These are phyloP conservation scores for Holacanthella duospinosa DNA, from an alignment of 2,888 invertebrate species.

Conservation along the genomic window DNA sequence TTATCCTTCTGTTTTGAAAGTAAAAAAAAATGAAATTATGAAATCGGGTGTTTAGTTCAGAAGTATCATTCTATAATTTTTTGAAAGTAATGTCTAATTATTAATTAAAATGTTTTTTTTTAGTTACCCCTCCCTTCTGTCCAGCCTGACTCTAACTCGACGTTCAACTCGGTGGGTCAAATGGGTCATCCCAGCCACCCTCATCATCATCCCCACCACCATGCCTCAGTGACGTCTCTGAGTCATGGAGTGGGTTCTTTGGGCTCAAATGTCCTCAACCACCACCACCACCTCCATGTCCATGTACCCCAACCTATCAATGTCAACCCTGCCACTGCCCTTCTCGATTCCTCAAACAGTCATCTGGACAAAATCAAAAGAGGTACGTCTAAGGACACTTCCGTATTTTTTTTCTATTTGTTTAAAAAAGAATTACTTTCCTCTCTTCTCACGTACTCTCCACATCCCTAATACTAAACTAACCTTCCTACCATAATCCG, in stretches of 20 bases:
- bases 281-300: constrained; percentile 12
- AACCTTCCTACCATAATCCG: too few relatives aligned
- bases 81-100: too few relatives aligned
- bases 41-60: too few relatives aligned
- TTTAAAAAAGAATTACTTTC: too few relatives aligned
- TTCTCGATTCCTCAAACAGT: constrained; percentile 6
- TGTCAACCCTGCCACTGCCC: constrained; percentile 4
- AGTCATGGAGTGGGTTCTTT: not conserved
- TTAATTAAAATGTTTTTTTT: not conserved
- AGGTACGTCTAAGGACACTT: constrained; percentile 18
- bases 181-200: constrained; percentile 7
- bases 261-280: constrained; percentile 9
- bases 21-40: too few relatives aligned
- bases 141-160: constrained; percentile 2
- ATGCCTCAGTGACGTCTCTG: not conserved
- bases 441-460: too few relatives aligned
- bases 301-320: constrained; percentile 10
- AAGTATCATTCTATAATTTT: too few relatives aligned
- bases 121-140: not conserved
- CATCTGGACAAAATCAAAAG: constrained; percentile 24
- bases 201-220: constrained; percentile 8
- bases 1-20: too few relatives aligned
- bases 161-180: constrained; percentile 9
- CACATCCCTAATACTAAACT: too few relatives aligned
- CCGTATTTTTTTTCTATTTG: too few relatives aligned